Evolutionary conservation across 2,113 vertebrate species (phyloP).

Genomic region (Heterocephalus glaber): DNA sequence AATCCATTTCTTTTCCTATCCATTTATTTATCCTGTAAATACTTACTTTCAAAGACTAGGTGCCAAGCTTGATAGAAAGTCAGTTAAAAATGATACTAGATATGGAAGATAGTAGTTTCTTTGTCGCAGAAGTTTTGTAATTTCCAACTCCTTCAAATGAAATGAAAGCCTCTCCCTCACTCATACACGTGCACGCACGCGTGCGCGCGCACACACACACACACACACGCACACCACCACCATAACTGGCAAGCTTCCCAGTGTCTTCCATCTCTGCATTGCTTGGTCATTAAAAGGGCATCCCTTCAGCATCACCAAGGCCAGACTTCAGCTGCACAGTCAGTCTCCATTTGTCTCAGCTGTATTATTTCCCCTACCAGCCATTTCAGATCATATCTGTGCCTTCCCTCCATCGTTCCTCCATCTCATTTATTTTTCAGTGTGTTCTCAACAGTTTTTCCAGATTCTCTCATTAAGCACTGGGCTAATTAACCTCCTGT

Average conservation of each 20-base stretch:
- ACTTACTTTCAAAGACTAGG: slow-evolving; percentile 2
- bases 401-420: background rate
- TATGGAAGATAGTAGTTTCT: background rate
- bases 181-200: rapidly evolving
- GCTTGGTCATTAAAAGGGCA: background rate
- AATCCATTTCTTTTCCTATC: background rate
- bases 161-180: background rate
- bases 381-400: background rate
- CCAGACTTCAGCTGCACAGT: background rate
- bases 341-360: slow-evolving; percentile 59
- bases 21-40: slow-evolving; percentile 29
- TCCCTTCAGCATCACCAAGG: background rate
- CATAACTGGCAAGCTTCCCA: background rate
- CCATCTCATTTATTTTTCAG: slow-evolving; percentile 77
- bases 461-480: slow-evolving; percentile 83
- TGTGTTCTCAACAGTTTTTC: slow-evolving; percentile 78
- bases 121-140: background rate
- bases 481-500: slow-evolving; percentile 82
- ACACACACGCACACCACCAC: background rate
- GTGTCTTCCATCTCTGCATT: rapidly evolving
- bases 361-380: background rate
- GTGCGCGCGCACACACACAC: background rate
- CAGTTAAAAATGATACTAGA: background rate
- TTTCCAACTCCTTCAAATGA: background rate
- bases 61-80: background rate